phyloP scores from a whole-genome alignment of 2,113 vertebrate genomes.

The Heterochromis multidens region DNA sequence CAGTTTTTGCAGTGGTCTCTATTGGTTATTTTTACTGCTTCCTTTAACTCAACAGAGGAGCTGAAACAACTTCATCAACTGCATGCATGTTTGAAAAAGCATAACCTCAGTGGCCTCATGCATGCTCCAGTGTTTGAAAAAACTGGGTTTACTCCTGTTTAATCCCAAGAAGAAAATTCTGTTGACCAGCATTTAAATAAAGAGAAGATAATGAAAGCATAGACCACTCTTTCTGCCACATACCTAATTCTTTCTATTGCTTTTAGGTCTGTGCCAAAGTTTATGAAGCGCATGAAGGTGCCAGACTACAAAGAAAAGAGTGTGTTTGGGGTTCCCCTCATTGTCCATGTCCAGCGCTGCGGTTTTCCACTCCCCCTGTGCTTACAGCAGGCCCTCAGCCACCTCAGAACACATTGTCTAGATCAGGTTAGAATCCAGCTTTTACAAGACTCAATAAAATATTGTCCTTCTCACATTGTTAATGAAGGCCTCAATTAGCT shows the following conservation, averaged over 20 bases:
- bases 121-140: neutral
- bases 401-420: conserved; percentile 86
- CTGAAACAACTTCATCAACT: neutral
- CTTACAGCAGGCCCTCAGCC: conserved; percentile 89
- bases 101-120: neutral
- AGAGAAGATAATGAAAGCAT: conserved; percentile 24
- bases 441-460: neutral
- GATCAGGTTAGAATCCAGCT: conserved; percentile 84
- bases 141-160: neutral
- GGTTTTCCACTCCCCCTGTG: conserved; percentile 87
- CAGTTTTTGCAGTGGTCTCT: neutral
- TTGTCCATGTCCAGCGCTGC: conserved; percentile 89
- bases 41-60: neutral
- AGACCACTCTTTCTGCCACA: conserved; percentile 12
- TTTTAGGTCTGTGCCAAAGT: conserved; percentile 72
- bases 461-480: neutral
- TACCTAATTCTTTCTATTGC: conserved; percentile 39
- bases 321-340: conserved; percentile 82
- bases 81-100: neutral
- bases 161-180: conserved; percentile 16
- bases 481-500: neutral
- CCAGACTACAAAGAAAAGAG: conserved; percentile 73
- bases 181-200: conserved; percentile 17
- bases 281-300: conserved; percentile 74
- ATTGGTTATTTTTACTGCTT: neutral